Evolutionary conservation across 2,797 vertebrate species (phyloP), one percentile per base, ranked within the genome.

Genomic region (Huso huso): DNA sequence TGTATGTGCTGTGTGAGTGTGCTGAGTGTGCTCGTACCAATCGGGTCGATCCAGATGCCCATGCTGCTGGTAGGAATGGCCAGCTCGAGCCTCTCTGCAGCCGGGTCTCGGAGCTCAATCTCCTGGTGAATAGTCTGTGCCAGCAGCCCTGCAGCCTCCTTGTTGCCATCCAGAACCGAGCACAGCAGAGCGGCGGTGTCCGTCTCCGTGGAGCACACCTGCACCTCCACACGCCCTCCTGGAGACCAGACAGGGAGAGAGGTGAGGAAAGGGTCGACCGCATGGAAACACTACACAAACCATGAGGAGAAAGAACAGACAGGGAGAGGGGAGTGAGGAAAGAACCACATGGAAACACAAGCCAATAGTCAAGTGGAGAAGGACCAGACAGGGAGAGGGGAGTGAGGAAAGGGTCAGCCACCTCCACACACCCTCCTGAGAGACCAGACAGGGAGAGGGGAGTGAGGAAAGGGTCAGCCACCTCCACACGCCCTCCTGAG

Each of bases 11-110:
- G 23, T 18, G 1, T 3, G 23, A 37, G 23, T 37, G 11, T 78
- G 23, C 23, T 3, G 23, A 37, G 23, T 37, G 11, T 78, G 23
- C 23, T 4, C 23, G 23, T 75, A 91, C 89, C 90, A 63, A 91
- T 92, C 6, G 90, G 90, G 78, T 91, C 90, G 6, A 92, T 92
- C 90, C 90, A 92, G 78, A 92, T 87, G 72, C 76, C 87, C 8
- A 91, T 75, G 60, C 90, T 82, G 1, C 82, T 77, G 6, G 86
- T 83, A 63, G 66, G 77, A 61, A 90, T 70, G 4, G 86, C 83
- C 60, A 91, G 70, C 6, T 69, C 58, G 65, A 87, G 74, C 9
- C 78, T 71, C 0, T 87, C 85, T 0, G 76, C 82, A 52, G 60
- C 63, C 4, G 75, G 52, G 5, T 84, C 77, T 1, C 67, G 51